Evolutionary conservation across 1,140 invertebrate species (phyloP), one percentile per base, ranked within the genome.

Genomic region (Bicyclus anynana): DNA sequence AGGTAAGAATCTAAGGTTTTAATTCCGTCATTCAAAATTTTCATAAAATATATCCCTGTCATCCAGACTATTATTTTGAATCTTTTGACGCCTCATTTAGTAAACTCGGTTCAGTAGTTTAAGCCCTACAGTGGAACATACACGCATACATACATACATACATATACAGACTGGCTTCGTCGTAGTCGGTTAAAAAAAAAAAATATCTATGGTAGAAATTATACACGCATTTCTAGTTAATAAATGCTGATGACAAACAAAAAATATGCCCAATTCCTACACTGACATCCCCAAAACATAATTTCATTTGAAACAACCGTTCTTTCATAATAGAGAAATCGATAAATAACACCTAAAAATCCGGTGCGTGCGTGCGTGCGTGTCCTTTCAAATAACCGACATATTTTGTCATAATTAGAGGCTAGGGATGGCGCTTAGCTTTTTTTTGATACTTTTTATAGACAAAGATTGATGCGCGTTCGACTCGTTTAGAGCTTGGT

Each of bases 331-430:
- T 57, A 53, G 49, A 48, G 48, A 52, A 48, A 55, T 54, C 59
- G 54, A 62, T 64, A 64, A 64, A 65, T 69, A 57, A 72, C 54
- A 47, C 53, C 59, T 53, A 59, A 69, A 72, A 69, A 65, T 56
- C 40, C 38, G 53, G 17, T 20, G 27, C 60, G 64, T 65, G 72
- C 69, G 55, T 33, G 29, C 51, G 17, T 20, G 27, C 60, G 64
- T 65, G 72, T 67, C 70, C 65, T 77, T 76, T 72, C 63, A 68
- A 73, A 79, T 72, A 62, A 68, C 72, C 66, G 76, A 72, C 72
- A 79, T 76, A 82, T 84, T 82, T 79, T 80, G 79, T 84, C 79
- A 82, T 82, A 82, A 84, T 84, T 84, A 82, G 65, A 64, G 51
- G 14, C 4, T 40, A 60, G 35, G 60, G 58, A 62, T 71, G 77